Percentiles rank a stretch among this genome's conserved stretches.
These are phyloP conservation scores for Phrynocephalus vlangalii DNA, from an alignment of 2,797 vertebrate genomes.

Conservation along the genomic window DNA sequence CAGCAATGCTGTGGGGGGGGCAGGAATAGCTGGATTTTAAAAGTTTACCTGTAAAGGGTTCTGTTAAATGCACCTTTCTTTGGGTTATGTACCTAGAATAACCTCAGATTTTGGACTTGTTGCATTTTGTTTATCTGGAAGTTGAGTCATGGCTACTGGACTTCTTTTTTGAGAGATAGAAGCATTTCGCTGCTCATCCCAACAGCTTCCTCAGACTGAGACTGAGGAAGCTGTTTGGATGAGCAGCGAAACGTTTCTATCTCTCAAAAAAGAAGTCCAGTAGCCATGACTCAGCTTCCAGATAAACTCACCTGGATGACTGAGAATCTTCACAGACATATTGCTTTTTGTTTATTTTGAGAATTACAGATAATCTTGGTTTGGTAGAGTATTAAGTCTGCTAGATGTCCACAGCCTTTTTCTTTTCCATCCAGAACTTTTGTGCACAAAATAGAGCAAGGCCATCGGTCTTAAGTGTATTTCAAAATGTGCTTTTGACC, in stretches of 20 bases:
- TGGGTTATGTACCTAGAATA: background rate
- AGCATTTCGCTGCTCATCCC: too few relatives aligned
- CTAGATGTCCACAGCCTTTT: background rate
- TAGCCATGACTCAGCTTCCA: too few relatives aligned
- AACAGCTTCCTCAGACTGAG: too few relatives aligned
- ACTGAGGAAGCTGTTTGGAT: too few relatives aligned
- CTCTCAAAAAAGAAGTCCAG: too few relatives aligned
- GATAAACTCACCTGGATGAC: too few relatives aligned
- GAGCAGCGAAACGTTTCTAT: too few relatives aligned
- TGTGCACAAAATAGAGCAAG: background rate
- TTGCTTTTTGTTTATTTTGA: background rate
- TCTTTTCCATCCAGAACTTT: background rate
- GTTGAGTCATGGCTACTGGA: too few relatives aligned
- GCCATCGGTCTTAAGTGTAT: background rate
- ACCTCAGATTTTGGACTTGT: background rate
- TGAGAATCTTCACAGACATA: background rate
- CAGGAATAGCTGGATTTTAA: slow-evolving; percentile 8
- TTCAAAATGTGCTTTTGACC: background rate
- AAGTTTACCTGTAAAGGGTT: slow-evolving; percentile 13
- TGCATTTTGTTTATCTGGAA: background rate
- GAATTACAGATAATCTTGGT: background rate
- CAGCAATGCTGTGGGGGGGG: slow-evolving; percentile 11
- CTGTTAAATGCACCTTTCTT: slow-evolving; percentile 4
- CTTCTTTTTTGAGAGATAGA: too few relatives aligned
- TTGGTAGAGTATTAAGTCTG: too few relatives aligned